Conservation (phyloP, 2,888 invertebrate species). For the Lymantria dispar region DNA sequence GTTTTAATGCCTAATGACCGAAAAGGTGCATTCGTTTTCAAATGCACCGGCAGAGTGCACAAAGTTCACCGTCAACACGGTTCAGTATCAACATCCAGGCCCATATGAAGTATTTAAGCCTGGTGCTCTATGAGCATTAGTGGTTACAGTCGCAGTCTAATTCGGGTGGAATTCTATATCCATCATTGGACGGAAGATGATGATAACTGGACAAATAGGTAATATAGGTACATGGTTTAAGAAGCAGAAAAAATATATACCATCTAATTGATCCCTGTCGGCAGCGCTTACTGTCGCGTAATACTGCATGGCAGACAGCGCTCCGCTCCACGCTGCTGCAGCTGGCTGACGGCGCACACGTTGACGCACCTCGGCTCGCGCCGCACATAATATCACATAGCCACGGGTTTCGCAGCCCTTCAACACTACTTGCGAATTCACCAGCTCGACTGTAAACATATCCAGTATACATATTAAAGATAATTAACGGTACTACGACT, state of each 20-base stretch:
- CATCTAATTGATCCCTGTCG: constrained; percentile 65
- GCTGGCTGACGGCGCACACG: constrained; percentile 90
- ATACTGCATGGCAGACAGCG: constrained; percentile 97
- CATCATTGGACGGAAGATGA: too few relatives aligned
- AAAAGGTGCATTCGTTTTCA: too few relatives aligned
- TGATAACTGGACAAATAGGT: not conserved
- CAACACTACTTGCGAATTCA: constrained; percentile 96
- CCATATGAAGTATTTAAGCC: too few relatives aligned
- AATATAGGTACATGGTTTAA: not conserved
- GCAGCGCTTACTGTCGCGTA: constrained; percentile 97
- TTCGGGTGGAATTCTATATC: too few relatives aligned
- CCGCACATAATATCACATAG: constrained; percentile 98
- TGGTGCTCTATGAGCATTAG: too few relatives aligned
- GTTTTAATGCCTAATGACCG: too few relatives aligned
- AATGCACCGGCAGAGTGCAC: too few relatives aligned
- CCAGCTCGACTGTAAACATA: constrained; percentile 87
- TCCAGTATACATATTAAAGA: too few relatives aligned
- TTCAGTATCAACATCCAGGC: too few relatives aligned
- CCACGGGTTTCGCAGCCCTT: constrained; percentile 98
- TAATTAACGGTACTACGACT: too few relatives aligned
- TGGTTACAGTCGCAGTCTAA: too few relatives aligned
- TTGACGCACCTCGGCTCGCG: constrained; percentile 96
- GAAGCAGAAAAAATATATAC: constrained; percentile 2
- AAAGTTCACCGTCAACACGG: too few relatives aligned
- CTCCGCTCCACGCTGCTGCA: constrained; percentile 97